Conservation (phyloP, 1,140 invertebrate species). For the Stegodyphus mimosarum region DNA sequence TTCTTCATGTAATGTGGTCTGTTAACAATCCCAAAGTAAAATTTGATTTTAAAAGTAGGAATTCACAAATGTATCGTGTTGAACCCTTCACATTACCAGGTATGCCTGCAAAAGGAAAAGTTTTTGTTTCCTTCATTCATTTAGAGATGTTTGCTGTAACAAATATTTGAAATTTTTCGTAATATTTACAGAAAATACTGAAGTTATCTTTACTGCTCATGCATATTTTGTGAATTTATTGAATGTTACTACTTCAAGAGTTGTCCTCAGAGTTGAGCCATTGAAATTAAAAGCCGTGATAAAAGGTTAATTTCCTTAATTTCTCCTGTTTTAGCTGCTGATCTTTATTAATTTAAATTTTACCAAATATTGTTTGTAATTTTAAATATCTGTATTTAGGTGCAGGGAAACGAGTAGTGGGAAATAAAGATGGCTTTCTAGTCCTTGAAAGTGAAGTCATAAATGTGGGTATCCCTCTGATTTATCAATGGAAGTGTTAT, state of each 20-base stretch:
- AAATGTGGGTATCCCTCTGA: slow-evolving; percentile 28
- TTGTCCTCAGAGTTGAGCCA: slow-evolving; percentile 36
- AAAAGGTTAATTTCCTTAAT: slow-evolving; percentile 28
- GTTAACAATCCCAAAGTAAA: slow-evolving; percentile 53
- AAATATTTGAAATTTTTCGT: neutral
- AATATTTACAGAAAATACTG: slow-evolving; percentile 28
- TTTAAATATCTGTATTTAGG: slow-evolving; percentile 17
- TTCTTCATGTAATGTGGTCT: slow-evolving; percentile 41
- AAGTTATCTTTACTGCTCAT: slow-evolving; percentile 39
- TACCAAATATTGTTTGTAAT: neutral
- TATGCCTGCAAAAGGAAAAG: neutral
- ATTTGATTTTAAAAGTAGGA: slow-evolving; percentile 45
- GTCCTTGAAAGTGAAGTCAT: slow-evolving; percentile 41
- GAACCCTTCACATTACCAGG: slow-evolving; percentile 49
- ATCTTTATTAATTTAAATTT: neutral
- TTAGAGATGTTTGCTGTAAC: neutral
- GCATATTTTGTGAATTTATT: slow-evolving; percentile 43
- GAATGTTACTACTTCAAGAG: slow-evolving; percentile 35
- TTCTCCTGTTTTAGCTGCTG: neutral
- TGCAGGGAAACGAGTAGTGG: slow-evolving; percentile 27
- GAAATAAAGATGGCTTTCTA: slow-evolving; percentile 38
- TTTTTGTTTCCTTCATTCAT: neutral
- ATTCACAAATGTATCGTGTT: slow-evolving; percentile 30
- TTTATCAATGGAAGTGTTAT: slow-evolving; percentile 63
- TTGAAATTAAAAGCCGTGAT: slow-evolving; percentile 27